These are phyloP conservation scores for Leguminivora glycinivorella DNA, from an alignment of 1,140 invertebrate species.

Conservation along the genomic window DNA sequence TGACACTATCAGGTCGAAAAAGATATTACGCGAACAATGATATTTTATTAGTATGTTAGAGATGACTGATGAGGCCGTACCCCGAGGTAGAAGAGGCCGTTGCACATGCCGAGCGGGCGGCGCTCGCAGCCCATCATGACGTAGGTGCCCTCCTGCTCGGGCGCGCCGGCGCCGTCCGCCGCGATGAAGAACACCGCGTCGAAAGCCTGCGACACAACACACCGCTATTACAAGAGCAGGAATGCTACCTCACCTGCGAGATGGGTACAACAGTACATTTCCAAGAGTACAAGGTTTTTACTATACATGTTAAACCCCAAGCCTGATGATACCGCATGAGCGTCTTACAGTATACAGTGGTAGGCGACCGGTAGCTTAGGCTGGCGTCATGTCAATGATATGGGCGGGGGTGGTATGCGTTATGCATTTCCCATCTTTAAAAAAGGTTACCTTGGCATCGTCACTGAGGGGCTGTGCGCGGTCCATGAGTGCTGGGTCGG, in stretches of 20 bases:
- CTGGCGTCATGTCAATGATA: no score
- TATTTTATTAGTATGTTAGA: neutral
- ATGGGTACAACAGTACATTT: no score
- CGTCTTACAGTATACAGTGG: no score
- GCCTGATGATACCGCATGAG: no score
- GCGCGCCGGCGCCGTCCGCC: conserved; percentile 39
- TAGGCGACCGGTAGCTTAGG: no score
- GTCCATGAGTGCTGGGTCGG: conserved; percentile 78
- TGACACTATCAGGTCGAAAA: neutral
- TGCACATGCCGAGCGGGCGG: conserved; percentile 78
- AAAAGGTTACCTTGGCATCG: conserved; percentile 79
- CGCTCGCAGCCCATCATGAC: conserved; percentile 79
- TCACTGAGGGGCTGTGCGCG: conserved; percentile 80
- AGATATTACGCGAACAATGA: neutral
- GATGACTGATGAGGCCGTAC: conserved; percentile 56
- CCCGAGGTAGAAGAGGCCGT: conserved; percentile 79
- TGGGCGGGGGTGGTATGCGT: no score
- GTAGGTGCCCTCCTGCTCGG: conserved; percentile 75
- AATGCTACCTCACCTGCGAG: no score
- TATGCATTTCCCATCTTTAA: no score
- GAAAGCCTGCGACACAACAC: conserved; percentile 74
- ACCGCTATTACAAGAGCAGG: no score
- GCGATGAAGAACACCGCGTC: conserved; percentile 82
- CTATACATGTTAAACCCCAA: no score
- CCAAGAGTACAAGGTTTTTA: no score